phyloP scores from a whole-genome alignment of 2,113 vertebrate genomes.

The Scolopax mira region DNA sequence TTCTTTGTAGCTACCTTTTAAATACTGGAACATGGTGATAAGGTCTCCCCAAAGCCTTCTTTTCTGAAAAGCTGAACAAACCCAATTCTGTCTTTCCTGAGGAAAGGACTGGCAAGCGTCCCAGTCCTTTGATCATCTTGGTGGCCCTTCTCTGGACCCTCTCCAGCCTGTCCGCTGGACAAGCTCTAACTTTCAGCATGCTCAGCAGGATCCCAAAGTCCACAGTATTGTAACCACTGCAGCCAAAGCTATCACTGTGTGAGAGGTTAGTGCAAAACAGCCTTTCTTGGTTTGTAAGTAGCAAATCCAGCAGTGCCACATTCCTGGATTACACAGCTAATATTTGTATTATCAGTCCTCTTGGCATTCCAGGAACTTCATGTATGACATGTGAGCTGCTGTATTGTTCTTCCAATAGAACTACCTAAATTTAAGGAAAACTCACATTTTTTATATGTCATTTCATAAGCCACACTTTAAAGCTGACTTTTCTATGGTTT shows the following conservation, averaged over 20 bases:
- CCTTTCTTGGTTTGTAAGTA: neutral
- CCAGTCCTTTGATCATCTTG: neutral
- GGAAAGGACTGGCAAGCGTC: neutral
- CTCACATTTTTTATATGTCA: neutral
- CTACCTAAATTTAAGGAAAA: neutral
- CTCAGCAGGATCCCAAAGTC: neutral
- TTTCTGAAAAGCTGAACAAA: neutral
- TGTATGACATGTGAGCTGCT: neutral
- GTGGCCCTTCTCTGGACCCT: neutral
- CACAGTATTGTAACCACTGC: neutral
- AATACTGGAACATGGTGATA: neutral
- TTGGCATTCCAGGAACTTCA: neutral
- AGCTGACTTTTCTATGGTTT: neutral
- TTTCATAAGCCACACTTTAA: neutral
- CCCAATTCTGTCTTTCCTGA: neutral
- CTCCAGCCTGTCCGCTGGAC: neutral
- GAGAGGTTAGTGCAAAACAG: neutral
- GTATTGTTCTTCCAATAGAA: neutral
- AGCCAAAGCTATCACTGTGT: neutral
- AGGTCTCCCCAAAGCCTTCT: neutral
- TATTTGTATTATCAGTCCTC: neutral
- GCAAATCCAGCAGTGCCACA: neutral
- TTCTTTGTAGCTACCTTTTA: neutral
- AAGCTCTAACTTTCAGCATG: neutral
- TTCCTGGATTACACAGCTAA: neutral